phyloP scores from a whole-genome alignment of 2,797 vertebrate genomes.

The Mormyrus proboscirostris region DNA sequence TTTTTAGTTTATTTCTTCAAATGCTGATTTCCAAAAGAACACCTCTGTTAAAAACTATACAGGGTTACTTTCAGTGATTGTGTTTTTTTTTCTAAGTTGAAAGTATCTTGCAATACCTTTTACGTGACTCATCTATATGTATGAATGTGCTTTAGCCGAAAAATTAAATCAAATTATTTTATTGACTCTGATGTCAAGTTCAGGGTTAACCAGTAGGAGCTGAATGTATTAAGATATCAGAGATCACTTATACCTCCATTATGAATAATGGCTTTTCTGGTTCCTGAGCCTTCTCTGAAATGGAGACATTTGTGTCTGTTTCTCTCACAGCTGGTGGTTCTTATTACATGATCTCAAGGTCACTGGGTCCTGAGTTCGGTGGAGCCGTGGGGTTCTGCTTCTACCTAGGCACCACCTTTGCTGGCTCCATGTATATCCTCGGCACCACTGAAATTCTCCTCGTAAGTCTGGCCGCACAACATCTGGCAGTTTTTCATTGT shows the following conservation, averaged over 20 bases:
- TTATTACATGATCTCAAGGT: slow-evolving; percentile 95
- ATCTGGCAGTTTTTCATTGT: neutral
- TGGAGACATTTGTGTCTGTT: neutral
- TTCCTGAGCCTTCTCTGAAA: neutral
- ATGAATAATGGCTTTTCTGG: neutral
- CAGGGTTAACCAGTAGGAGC: neutral
- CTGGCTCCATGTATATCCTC: slow-evolving; percentile 95
- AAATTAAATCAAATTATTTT: neutral
- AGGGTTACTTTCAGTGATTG: neutral
- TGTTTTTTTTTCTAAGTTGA: neutral
- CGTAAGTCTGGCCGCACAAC: slow-evolving; percentile 59
- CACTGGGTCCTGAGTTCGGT: slow-evolving; percentile 90
- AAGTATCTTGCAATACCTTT: neutral
- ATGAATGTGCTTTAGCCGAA: neutral
- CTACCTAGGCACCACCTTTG: slow-evolving; percentile 91
- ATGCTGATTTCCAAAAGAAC: neutral
- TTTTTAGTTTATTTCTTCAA: neutral
- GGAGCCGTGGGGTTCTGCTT: slow-evolving; percentile 94
- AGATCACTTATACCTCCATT: neutral
- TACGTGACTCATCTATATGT: neutral
- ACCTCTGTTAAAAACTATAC: neutral
- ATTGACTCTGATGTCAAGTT: neutral
- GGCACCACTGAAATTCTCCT: slow-evolving; percentile 93
- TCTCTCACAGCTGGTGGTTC: slow-evolving; percentile 78
- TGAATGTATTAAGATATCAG: neutral